Conservation (phyloP, 2,113 vertebrate genomes). For the Tupaia tana region DNA sequence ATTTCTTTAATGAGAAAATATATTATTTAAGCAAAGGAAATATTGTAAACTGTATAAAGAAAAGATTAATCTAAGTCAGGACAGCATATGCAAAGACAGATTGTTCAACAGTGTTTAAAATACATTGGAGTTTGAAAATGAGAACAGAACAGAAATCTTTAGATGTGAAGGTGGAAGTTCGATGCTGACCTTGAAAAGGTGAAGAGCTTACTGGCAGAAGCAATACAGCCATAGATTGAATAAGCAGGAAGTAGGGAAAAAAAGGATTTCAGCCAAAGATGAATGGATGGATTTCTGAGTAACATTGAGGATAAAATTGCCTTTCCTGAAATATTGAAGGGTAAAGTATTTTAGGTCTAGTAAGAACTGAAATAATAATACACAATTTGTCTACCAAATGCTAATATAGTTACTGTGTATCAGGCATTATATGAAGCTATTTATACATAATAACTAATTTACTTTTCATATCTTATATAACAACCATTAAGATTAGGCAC, state of each 20-base stretch:
- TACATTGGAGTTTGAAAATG: not conserved
- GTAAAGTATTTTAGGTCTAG: slow-evolving; percentile 6
- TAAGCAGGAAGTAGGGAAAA: not conserved
- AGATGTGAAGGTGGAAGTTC: not conserved
- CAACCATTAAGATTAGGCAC: not conserved
- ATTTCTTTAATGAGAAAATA: slow-evolving; percentile 12
- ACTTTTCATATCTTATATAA: not conserved
- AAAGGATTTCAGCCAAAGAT: not conserved
- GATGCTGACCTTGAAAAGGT: not conserved
- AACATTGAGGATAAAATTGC: not conserved
- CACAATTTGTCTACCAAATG: not conserved
- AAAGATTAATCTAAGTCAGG: not conserved
- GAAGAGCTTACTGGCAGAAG: not conserved
- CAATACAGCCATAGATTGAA: not conserved
- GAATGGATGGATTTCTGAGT: not conserved
- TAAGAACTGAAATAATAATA: slow-evolving; percentile 12
- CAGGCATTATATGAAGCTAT: not conserved
- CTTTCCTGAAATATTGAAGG: slow-evolving; percentile 6
- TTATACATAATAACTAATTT: not conserved
- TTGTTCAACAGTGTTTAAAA: not conserved
- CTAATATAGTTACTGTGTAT: not conserved
- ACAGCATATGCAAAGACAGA: not conserved
- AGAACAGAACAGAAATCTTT: not conserved
- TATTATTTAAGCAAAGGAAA: not conserved
- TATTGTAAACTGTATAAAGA: not conserved